These are phyloP conservation scores for Drosophila leonis DNA, from an alignment of 2,888 invertebrate genomes.

Conservation along the genomic window DNA sequence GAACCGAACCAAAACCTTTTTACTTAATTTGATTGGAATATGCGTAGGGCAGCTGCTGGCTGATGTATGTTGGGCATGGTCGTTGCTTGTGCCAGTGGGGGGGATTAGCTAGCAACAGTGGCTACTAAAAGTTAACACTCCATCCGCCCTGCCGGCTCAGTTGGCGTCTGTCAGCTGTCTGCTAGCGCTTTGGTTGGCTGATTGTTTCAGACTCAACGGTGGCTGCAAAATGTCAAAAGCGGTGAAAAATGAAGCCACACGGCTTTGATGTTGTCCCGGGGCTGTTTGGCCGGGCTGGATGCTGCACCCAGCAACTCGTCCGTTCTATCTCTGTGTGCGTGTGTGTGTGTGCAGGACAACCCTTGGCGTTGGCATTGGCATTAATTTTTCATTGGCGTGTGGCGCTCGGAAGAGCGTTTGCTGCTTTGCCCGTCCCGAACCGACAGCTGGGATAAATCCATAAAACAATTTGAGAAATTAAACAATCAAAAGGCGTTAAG, in stretches of 20 bases:
- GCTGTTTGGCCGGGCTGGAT: conserved; percentile 7
- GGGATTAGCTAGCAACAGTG: conserved; percentile 66
- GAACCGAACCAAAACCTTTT: conserved; percentile 63
- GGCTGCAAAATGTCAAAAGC: conserved; percentile 80
- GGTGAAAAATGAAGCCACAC: conserved; percentile 78
- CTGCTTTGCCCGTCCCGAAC: conserved; percentile 12
- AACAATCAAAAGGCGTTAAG: conserved; percentile 82
- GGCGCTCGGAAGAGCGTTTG: conserved; percentile 40
- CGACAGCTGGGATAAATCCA: conserved; percentile 76
- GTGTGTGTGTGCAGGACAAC: conserved; percentile 36
- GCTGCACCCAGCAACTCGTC: conserved; percentile 4
- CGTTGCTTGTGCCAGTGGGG: conserved; percentile 37
- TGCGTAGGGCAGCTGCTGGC: conserved; percentile 45
- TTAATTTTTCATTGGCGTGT: conserved; percentile 81
- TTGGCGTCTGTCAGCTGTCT: conserved; percentile 71
- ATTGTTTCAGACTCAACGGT: conserved; percentile 68
- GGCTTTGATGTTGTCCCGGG: conserved; percentile 71
- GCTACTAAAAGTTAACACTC: conserved; percentile 50
- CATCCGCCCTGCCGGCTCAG: neutral
- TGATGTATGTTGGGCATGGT: conserved; percentile 28
- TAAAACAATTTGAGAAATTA: conserved; percentile 82
- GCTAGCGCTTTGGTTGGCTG: conserved; percentile 78
- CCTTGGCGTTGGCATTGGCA: conserved; percentile 53
- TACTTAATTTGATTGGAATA: conserved; percentile 81
- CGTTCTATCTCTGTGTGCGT: conserved; percentile 2